These are phyloP conservation scores for Shargacucullia verbasci DNA, from an alignment of 2,888 invertebrate genomes.

Conservation along the genomic window DNA sequence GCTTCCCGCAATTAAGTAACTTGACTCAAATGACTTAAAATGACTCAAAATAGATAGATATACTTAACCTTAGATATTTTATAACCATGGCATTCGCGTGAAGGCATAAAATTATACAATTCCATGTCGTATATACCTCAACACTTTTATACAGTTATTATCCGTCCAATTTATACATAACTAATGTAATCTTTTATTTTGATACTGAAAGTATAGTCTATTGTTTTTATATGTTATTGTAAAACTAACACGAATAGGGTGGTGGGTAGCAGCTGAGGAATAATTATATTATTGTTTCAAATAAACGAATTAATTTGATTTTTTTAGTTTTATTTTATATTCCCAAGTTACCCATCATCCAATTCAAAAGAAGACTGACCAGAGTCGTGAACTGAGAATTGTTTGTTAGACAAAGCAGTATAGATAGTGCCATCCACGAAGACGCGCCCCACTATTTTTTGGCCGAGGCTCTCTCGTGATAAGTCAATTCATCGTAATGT, in stretches of 20 bases:
- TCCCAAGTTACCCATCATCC: constrained; percentile 79
- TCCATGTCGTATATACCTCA: neutral
- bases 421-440: too few species aligned
- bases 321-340: constrained; percentile 75
- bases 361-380: constrained; percentile 42
- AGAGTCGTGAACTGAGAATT: neutral
- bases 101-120: neutral
- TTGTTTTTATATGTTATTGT: constrained; percentile 40
- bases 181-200: constrained; percentile 13
- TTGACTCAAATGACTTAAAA: too few species aligned
- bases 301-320: constrained; percentile 67
- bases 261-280: constrained; percentile 78
- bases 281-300: constrained; percentile 62
- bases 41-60: too few species aligned
- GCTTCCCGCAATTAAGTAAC: too few species aligned
- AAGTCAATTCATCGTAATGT: too few species aligned
- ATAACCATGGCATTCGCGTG: too few species aligned
- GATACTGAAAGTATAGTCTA: constrained; percentile 25
- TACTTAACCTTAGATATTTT: too few species aligned
- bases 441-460: too few species aligned
- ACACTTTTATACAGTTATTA: neutral
- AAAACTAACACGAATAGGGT: constrained; percentile 69
- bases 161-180: constrained; percentile 7
- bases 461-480: too few species aligned
- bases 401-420: too few species aligned